These are phyloP conservation scores for Amia ocellicauda DNA, from an alignment of 2,113 vertebrate genomes.

Conservation along the genomic window DNA sequence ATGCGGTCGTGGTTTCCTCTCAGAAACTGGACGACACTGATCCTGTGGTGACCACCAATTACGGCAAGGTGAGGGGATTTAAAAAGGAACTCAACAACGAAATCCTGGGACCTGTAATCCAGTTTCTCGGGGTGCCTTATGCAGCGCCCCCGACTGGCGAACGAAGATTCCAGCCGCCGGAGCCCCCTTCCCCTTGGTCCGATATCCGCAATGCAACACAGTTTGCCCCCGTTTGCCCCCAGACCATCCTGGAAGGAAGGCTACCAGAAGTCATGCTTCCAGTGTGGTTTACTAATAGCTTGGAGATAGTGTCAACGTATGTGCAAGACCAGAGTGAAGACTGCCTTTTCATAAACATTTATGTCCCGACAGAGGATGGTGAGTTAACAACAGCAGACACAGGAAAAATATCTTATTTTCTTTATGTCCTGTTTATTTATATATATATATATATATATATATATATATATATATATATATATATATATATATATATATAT, in stretches of 20 bases:
- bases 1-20: slow-evolving; percentile 63
- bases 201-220: slow-evolving; percentile 90
- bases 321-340: slow-evolving; percentile 99
- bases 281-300: slow-evolving; percentile 97
- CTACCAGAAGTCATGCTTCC: slow-evolving; percentile 98
- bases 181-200: slow-evolving; percentile 83
- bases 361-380: slow-evolving; percentile 99
- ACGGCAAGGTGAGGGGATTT: slow-evolving; percentile 87
- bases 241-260: slow-evolving; percentile 94
- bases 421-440: slow-evolving; percentile 61
- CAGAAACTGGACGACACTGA: slow-evolving; percentile 92
- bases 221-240: slow-evolving; percentile 94
- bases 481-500: no score
- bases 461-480: no score
- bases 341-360: slow-evolving; percentile 97
- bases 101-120: slow-evolving; percentile 93
- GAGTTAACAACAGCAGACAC: slow-evolving; percentile 75
- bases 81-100: slow-evolving; percentile 98
- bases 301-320: slow-evolving; percentile 92
- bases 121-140: slow-evolving; percentile 94
- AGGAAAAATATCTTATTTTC: slow-evolving; percentile 54
- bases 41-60: slow-evolving; percentile 83
- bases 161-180: slow-evolving; percentile 91
- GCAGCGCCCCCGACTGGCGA: slow-evolving; percentile 91
- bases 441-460: no score